phyloP scores from a whole-genome alignment of 35 echinoderm and acorn worm genomes.

The Eucidaris tribuloides region DNA sequence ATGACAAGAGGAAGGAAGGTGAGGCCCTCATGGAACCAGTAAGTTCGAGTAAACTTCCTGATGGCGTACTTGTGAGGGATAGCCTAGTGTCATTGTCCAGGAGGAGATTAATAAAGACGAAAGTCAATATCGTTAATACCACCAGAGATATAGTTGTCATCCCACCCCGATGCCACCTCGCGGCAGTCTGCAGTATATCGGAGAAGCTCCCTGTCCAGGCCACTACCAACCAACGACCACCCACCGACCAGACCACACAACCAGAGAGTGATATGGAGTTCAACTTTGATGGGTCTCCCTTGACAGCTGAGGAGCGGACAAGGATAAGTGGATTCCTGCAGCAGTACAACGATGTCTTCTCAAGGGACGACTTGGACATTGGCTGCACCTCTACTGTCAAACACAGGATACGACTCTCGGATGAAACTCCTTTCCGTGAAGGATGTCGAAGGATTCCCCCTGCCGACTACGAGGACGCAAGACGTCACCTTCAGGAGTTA shows the following conservation, averaged over 20 bases:
- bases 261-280: neutral
- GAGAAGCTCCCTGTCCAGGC: neutral
- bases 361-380: slow-evolving; percentile 48
- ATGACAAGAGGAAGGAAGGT: neutral
- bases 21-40: neutral
- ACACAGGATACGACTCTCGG: slow-evolving; percentile 39
- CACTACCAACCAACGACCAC: too few relatives aligned
- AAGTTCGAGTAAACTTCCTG: neutral
- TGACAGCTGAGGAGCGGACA: neutral
- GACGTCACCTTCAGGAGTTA: slow-evolving; percentile 39
- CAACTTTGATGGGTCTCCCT: slow-evolving; percentile 11
- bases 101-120: neutral
- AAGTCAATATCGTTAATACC: neutral
- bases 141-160: neutral
- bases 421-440: slow-evolving; percentile 52
- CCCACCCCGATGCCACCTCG: neutral
- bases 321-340: neutral
- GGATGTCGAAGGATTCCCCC: slow-evolving; percentile 42
- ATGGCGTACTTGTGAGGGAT: neutral
- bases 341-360: slow-evolving; percentile 30
- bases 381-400: slow-evolving; percentile 44
- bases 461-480: slow-evolving; percentile 37
- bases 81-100: neutral
- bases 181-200: neutral
- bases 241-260: too few relatives aligned